These are phyloP conservation scores for Thecocarcelia acutangulata DNA, from an alignment of 2,888 invertebrate species.

Conservation along the genomic window DNA sequence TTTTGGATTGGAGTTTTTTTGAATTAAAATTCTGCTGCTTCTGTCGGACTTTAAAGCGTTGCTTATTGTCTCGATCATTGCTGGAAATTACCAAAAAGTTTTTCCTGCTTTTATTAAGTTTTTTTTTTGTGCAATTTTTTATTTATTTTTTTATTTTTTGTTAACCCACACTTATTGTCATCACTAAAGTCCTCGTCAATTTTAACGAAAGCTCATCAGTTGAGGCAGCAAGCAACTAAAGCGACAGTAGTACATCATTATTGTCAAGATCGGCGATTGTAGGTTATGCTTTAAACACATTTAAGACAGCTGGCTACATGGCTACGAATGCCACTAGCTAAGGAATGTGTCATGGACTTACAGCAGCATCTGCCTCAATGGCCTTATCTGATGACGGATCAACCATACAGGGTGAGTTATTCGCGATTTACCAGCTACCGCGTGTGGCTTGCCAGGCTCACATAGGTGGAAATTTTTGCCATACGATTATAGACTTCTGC, in stretches of 20 bases:
- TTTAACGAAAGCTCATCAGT: slow-evolving; percentile 33
- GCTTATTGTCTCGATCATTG: slow-evolving; percentile 66
- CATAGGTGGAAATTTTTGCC: too few relatives aligned
- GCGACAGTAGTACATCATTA: slow-evolving; percentile 17
- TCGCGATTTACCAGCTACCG: too few relatives aligned
- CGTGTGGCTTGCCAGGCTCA: too few relatives aligned
- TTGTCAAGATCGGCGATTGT: neutral
- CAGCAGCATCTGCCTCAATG: too few relatives aligned
- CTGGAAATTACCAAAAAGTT: slow-evolving; percentile 67
- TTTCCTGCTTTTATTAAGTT: slow-evolving; percentile 52
- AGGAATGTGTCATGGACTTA: too few relatives aligned
- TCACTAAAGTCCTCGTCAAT: slow-evolving; percentile 47
- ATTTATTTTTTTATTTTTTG: slow-evolving; percentile 44
- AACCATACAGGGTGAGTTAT: too few relatives aligned
- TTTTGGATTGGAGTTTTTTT: slow-evolving; percentile 33
- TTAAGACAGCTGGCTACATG: too few relatives aligned
- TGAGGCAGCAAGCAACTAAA: neutral
- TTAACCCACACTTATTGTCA: slow-evolving; percentile 68
- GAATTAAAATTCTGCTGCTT: slow-evolving; percentile 5
- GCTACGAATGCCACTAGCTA: too few relatives aligned
- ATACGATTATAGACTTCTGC: too few relatives aligned
- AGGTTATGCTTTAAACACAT: too few relatives aligned
- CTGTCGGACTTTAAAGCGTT: slow-evolving; percentile 57
- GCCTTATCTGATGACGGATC: too few relatives aligned
- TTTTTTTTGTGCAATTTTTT: slow-evolving; percentile 22